Evolutionary conservation across 37 sponge, comb jelly and placozoan species (phyloP), one percentile per base, ranked within the genome.

Genomic region (Halisarca cf. caerulea): DNA sequence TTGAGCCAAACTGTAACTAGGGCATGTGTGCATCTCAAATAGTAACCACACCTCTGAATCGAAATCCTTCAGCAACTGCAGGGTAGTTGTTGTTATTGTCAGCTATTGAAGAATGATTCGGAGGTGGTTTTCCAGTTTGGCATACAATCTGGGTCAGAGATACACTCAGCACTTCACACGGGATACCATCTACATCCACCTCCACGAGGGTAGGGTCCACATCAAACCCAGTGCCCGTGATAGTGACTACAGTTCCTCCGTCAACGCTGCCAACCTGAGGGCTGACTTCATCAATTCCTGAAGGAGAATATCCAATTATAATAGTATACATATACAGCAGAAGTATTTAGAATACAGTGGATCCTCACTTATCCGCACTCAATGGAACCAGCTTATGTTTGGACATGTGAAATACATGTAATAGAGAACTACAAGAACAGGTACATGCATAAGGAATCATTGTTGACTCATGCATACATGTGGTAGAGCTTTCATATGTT

Each of bases 171-270:
- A 83, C 72, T 1, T 24, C 60, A 83, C 92, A 92, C 15, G 89
- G 86, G 17, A 85, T 78, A 35, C 92, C 86, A 75, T 85, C 92
- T 20, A 92, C 54, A 66, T 88, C 92, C 47, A 92, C 86, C 33
- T 58, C 78, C 30, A 88, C 75, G 28, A 81, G 71, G 21, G 17
- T 35, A 2, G 39, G 39, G 69, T 60, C 53, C 40, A 37, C n/a
- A 20, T 78, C 89, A 59, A 92, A 92, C 14, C 92, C 89, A 51
- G 79, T 4, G 1, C 92, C 92, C 8, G 3, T 66, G 69, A 92
- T 88, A 30, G 79, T 83, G 58, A 92, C 62, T 6, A 88, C 44
- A 24, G 92, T 85, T 3, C 92, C 89, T 9, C 92, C 92, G 17
- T 64, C 45, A 54, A 32, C 60, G 42, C 89, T 78, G 2, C 92